These are phyloP conservation scores for Drymodes brunneopygia DNA, from an alignment of 2,113 vertebrate species.

Conservation along the genomic window DNA sequence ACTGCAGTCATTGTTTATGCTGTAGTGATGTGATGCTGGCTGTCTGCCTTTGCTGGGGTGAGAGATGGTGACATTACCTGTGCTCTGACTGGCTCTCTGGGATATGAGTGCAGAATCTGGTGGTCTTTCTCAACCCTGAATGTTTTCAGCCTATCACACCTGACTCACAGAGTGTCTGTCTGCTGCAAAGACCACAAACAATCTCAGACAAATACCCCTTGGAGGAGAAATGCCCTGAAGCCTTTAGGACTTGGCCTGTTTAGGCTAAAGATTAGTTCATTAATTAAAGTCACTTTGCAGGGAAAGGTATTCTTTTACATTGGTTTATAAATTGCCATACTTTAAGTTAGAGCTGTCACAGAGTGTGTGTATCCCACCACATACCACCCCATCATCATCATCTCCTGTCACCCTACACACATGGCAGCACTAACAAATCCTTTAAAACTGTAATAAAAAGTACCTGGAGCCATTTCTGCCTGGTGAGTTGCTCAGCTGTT, in stretches of 20 bases:
- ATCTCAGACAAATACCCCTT: background rate
- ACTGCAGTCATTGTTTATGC: background rate
- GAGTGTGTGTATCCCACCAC: background rate
- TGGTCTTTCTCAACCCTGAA: background rate
- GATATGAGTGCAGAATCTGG: background rate
- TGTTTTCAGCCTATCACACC: background rate
- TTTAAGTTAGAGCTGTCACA: background rate
- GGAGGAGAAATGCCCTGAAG: background rate
- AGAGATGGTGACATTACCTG: background rate
- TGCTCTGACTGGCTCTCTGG: background rate
- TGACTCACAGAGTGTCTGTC: background rate
- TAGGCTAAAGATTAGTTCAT: background rate
- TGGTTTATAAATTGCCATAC: background rate
- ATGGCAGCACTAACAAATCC: background rate
- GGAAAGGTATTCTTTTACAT: background rate
- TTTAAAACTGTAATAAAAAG: background rate
- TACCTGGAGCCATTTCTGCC: constrained; percentile 50
- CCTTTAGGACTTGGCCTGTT: background rate
- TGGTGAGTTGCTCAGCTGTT: background rate
- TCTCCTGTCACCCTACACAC: background rate
- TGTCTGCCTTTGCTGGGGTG: background rate
- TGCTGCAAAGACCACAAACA: background rate
- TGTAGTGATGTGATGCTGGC: background rate
- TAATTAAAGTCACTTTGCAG: background rate
- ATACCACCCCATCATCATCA: background rate